These are phyloP conservation scores for Lasioglossum zephyrum DNA, from an alignment of 2,888 invertebrate species.

Conservation along the genomic window DNA sequence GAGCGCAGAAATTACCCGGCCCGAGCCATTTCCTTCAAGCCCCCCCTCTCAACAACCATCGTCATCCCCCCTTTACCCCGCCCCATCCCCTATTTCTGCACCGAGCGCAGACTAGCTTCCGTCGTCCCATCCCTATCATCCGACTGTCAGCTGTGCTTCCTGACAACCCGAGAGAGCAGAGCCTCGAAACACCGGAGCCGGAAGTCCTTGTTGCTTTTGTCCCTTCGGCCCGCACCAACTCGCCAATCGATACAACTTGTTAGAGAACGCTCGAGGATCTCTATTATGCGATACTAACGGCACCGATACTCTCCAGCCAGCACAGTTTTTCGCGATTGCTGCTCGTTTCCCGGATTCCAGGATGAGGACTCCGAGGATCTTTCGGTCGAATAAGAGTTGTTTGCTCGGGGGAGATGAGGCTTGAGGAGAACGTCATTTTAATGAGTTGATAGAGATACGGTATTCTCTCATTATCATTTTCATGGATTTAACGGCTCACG, in stretches of 20 bases:
- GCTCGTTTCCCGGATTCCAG: background rate
- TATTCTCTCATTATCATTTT: background rate
- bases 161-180: background rate
- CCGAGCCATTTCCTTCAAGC: conserved; percentile 7
- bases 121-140: background rate
- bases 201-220: conserved; percentile 30
- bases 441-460: background rate
- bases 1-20: conserved; percentile 29
- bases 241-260: conserved; percentile 30
- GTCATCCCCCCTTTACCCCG: background rate
- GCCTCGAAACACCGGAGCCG: background rate
- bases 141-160: conserved; percentile 24
- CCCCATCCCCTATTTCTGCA: background rate
- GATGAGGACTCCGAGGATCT: background rate
- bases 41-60: background rate
- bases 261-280: background rate
- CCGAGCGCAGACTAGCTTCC: background rate
- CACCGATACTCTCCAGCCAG: background rate
- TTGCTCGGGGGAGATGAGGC: background rate
- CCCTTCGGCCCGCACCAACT: background rate
- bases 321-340: background rate
- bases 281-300: conserved; percentile 2
- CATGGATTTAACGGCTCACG: no score
- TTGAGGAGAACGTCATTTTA: background rate
- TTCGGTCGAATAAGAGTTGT: background rate